A percentile compares a stretch with the other conserved stretches of the same genome.
Conservation (phyloP, 92 coral and sea anemone genomes). For the Bergia sp. region DNA sequence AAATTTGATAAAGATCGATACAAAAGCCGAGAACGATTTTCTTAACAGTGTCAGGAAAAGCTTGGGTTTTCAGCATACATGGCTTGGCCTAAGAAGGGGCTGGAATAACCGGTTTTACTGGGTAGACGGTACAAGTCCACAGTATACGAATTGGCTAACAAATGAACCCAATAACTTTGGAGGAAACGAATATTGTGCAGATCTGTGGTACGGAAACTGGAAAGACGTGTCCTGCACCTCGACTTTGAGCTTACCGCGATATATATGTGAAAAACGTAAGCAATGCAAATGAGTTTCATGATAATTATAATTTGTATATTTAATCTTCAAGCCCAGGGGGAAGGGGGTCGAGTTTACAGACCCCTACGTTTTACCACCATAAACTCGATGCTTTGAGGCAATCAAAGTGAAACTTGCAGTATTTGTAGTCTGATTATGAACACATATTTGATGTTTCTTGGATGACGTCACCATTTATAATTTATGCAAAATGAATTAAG, state of each 20-base stretch:
- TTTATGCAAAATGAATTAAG: no score
- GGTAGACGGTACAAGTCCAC: constrained; percentile 7
- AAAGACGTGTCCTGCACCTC: constrained; percentile 7
- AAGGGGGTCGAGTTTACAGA: no score
- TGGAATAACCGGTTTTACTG: constrained; percentile 19
- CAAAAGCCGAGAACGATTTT: constrained; percentile 13
- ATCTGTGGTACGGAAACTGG: constrained; percentile 28
- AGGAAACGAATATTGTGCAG: constrained; percentile 22
- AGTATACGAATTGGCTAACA: constrained; percentile 1
- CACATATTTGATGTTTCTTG: no score
- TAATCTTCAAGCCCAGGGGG: no score
- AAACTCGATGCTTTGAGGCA: no score
- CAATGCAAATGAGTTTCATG: no score
- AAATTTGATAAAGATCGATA: constrained; percentile 8
- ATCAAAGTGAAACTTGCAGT: no score
- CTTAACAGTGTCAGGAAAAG: not conserved
- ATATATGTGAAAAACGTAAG: constrained; percentile 22
- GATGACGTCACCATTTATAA: no score
- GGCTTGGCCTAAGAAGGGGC: constrained; percentile 22
- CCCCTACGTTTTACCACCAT: no score
- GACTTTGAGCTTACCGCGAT: not conserved
- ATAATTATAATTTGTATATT: no score
- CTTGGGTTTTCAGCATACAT: not conserved
- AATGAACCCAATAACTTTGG: constrained; percentile 25
- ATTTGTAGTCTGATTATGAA: no score